Percentiles rank a stretch among this genome's conserved stretches.
phyloP scores from a whole-genome alignment of 2,797 vertebrate species.

The Sebastes goodei region DNA sequence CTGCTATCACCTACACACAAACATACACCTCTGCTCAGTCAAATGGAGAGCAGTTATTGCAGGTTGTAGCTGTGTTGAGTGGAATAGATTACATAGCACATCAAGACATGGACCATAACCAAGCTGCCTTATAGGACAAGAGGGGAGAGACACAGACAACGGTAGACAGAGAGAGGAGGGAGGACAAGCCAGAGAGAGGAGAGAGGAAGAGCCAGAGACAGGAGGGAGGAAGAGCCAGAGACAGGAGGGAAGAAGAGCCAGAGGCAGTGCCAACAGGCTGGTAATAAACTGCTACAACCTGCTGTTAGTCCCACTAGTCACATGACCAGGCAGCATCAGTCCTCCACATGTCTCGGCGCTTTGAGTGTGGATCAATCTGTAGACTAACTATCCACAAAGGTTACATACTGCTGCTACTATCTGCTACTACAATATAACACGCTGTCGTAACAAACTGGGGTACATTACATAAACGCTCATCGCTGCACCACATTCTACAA shows the following conservation, averaged over 20 bases:
- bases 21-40: neutral
- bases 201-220: neutral
- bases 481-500: constrained; percentile 2
- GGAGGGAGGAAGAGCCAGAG: neutral
- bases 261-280: neutral
- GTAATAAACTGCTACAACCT: constrained; percentile 27
- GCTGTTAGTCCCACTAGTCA: constrained; percentile 39
- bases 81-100: neutral
- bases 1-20: neutral
- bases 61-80: neutral
- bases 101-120: neutral
- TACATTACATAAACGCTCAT: constrained; percentile 32
- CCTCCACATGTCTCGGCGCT: neutral
- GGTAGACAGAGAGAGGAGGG: neutral
- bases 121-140: neutral
- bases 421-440: neutral
- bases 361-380: neutral
- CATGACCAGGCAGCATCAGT: constrained; percentile 20
- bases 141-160: neutral
- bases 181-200: neutral
- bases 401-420: neutral
- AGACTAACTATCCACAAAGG: neutral
- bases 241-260: neutral
- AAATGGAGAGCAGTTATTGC: neutral
- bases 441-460: neutral